phyloP scores from a whole-genome alignment of 2,888 invertebrate genomes.

The Euclidia mi region DNA sequence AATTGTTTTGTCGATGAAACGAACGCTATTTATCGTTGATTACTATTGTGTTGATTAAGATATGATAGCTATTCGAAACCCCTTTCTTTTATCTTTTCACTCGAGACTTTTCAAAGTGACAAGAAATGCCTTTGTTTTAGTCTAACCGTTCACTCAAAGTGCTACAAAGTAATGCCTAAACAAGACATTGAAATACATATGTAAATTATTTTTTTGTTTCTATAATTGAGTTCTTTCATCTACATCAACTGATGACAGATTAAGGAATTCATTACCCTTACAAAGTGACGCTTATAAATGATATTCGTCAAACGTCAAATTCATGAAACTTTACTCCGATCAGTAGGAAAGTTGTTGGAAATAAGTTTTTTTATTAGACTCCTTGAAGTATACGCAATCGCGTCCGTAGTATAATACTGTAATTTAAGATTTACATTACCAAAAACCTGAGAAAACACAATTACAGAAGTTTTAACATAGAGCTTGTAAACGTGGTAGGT shows the following conservation, averaged over 20 bases:
- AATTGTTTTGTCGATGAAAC: slow-evolving; percentile 78
- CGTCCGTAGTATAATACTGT: slow-evolving; percentile 67
- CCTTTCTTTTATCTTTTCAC: slow-evolving; percentile 17
- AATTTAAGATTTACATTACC: slow-evolving; percentile 84
- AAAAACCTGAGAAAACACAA: slow-evolving; percentile 84
- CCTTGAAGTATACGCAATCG: slow-evolving; percentile 53
- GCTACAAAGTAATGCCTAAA: slow-evolving; percentile 16
- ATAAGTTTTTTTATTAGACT: slow-evolving; percentile 47
- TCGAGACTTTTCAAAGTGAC: slow-evolving; percentile 19
- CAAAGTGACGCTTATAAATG: background rate
- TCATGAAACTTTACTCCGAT: slow-evolving; percentile 24
- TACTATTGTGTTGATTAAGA: slow-evolving; percentile 77
- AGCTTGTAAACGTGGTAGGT: slow-evolving; percentile 77
- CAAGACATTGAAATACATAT: slow-evolving; percentile 22
- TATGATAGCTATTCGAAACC: slow-evolving; percentile 49
- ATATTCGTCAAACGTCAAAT: slow-evolving; percentile 12
- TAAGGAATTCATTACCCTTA: slow-evolving; percentile 25
- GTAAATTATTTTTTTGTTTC: slow-evolving; percentile 21
- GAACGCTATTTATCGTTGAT: slow-evolving; percentile 78
- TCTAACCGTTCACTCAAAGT: slow-evolving; percentile 14
- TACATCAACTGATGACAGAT: slow-evolving; percentile 19
- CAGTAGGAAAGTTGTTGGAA: slow-evolving; percentile 44
- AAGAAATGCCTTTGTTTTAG: slow-evolving; percentile 24
- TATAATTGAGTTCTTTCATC: slow-evolving; percentile 6
- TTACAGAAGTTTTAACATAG: slow-evolving; percentile 85